Evolutionary conservation across 2,888 invertebrate genomes (phyloP), one percentile per base, ranked within the genome.

Genomic region (Conops quadrifasciatus): DNA sequence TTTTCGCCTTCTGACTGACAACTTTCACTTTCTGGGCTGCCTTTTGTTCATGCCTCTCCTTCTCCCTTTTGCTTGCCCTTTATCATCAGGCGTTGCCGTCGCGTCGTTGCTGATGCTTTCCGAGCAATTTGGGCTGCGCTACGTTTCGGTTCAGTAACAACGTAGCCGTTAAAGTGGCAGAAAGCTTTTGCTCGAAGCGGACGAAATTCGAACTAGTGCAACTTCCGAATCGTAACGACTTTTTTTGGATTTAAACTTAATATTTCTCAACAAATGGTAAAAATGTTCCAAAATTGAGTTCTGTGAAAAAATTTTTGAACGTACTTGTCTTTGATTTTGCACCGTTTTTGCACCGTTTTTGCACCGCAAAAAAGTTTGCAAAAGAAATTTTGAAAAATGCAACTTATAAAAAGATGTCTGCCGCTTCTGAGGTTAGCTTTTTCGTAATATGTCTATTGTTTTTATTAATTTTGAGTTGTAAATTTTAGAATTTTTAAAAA

Each of bases 141-240:
- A 15, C 24, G 36, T 24, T 28, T 21, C 30, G 36, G 16, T 47
- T 75, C 75, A 77, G 76, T 77, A 73, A 74, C 73, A 72, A 56
- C 70, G 72, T 74, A 75, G 72, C 75, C 73, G 74, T 77, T 74
- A 73, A 68, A 56, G 75, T 73, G 75, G 71, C 56, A 72, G 71
- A 75, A 75, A 75, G 75, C 71, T 74, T n/a, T 59, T 30, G 21
- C 19, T n/a, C 36, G 49, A 59, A 26, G 71, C 65, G 70, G 63
- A 58, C 30, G n/a, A 26, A 67, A 49, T 62, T 63, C 21, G 26
- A 45, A 49, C 16, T 63, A 7, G 36, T 36, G 36, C 9, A 36
- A 7, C 9, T 36, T 36, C 9, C 36, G 9, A 36, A 7, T 36
- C 9, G 36, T 36, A 36, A 36, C 36, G 36, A 36, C 36, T n/a